Conservation (phyloP, 1,140 invertebrate species). For the Anoplophora glabripennis region DNA sequence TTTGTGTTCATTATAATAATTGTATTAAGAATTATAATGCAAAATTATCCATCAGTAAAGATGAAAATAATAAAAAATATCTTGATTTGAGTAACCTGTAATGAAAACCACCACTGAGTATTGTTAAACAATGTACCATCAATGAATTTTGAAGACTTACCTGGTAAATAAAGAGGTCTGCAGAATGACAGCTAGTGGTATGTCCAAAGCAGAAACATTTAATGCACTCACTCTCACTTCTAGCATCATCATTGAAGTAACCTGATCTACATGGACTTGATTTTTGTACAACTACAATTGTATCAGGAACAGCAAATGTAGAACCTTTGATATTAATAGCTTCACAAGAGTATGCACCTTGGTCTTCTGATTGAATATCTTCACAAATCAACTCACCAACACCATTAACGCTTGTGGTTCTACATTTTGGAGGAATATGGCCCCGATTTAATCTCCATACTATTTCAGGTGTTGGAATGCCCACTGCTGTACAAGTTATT, state of each 20-base stretch:
- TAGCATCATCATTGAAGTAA: constrained; percentile 79
- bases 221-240: constrained; percentile 72
- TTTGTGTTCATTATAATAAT: no score
- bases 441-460: constrained; percentile 98
- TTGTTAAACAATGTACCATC: neutral
- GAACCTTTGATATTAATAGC: constrained; percentile 85
- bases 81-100: no score
- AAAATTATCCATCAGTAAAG: no score
- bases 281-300: constrained; percentile 77
- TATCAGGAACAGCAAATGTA: constrained; percentile 85
- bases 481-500: constrained; percentile 82
- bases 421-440: constrained; percentile 85
- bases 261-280: constrained; percentile 65
- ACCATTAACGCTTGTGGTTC: constrained; percentile 70
- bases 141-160: constrained; percentile 46
- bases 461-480: constrained; percentile 86
- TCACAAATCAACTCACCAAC: constrained; percentile 79
- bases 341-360: constrained; percentile 97
- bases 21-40: no score
- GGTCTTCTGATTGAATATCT: constrained; percentile 69
- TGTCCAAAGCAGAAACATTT: constrained; percentile 93
- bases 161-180: constrained; percentile 75
- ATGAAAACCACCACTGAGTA: no score
- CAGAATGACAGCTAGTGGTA: constrained; percentile 76
- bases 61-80: no score